Base-by-base conservation (phyloP, 2,797 vertebrate species). In the Microcaecilia unicolor region DNA sequence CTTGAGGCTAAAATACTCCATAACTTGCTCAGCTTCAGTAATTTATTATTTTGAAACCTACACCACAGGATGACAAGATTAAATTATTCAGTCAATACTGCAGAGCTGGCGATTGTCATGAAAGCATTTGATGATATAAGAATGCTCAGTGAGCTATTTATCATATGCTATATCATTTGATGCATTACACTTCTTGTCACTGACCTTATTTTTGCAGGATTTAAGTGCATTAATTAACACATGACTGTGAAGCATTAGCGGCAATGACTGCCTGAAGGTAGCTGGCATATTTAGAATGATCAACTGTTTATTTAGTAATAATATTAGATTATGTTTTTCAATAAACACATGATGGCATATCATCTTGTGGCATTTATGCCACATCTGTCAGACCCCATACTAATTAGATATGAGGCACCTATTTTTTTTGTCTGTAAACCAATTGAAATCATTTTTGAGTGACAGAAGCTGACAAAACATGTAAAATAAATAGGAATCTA, bases 21-120 rank as follows among this genome's bases (percentile, higher is more conserved):
- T 68, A 62, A 56, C 34, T 58, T 56, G 48, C 20, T 40, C 54
- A 31, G 25, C 29, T 58, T 22, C 18, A 55, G 27, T 37, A 72
- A 61, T 70, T 69, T 67, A 63, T 76, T 78, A 59, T 63, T 76
- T 72, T 65, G 53, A 48, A 74, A 63, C 50, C 23, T 44, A 52
- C 51, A 68, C 48, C 22, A 32, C 56, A 55, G 64, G 43, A 57
- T 40, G 25, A 47, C 45, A 74, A 56, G 55, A 73, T 62, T 62
- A 56, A 76, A 70, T 69, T 72, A 72, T 66, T 65, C 24, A 57
- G 40, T 64, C 59, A 57, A 55, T 48, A 55, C 45, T 57, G 43
- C 37, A 66, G 49, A 59, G 42, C 60, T 67, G 55, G 14, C 31
- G 67, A 61, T 46, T 63, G 57, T 66, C 35, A 26, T 39, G 37